Base-by-base conservation (phyloP, 2,888 invertebrate genomes). In the Alloplasta piceator region DNA sequence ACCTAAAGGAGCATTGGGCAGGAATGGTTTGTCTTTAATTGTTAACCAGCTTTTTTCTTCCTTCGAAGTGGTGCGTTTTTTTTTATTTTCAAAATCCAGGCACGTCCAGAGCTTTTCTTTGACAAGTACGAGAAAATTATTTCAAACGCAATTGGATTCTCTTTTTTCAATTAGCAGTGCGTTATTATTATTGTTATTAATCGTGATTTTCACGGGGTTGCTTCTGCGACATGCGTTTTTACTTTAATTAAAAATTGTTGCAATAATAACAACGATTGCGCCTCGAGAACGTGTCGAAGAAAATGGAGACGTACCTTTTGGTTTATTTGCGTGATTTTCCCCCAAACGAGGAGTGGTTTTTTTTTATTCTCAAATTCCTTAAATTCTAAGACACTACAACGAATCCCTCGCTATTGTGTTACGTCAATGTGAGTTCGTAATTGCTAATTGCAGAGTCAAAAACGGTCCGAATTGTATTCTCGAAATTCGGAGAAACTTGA, bases 1-100 rank as follows among this genome's bases (percentile, higher is more conserved):
- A 77, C 66, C 83, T 82, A 84, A 50, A 67, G 78, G 78, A 84
- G 79, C 76, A 82, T 82, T 78, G 82, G 83, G 83, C 83, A 84
- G 82, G 82, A 76, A 80, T 84, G 66, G 73, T 73, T 73, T 72
- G 70, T 78, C 58, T 71, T 61, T 78, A 48, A 74, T 61, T 70
- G 4, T 56, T 36, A 12, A 10, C 9, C 55, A 12, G 43, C 43
- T 50, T 48, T 63, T 73, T 63, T 60, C 12, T 52, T 14, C 68
- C 58, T 12, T 70, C 36, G 36, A 56, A 74, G 74, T 68, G 50
- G 68, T 67, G 76, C 63, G 50, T 73, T 71, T 14, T 46, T 26
- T 58, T 36, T 12, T 26, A 2, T 26, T 26, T 26, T 26, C 26
- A 26, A 26, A 26, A 26, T 26, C 26, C 64, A 73, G 61, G 73